Base-by-base conservation (phyloP, 2,888 invertebrate species). In the Polydrusus pterygomalis region DNA sequence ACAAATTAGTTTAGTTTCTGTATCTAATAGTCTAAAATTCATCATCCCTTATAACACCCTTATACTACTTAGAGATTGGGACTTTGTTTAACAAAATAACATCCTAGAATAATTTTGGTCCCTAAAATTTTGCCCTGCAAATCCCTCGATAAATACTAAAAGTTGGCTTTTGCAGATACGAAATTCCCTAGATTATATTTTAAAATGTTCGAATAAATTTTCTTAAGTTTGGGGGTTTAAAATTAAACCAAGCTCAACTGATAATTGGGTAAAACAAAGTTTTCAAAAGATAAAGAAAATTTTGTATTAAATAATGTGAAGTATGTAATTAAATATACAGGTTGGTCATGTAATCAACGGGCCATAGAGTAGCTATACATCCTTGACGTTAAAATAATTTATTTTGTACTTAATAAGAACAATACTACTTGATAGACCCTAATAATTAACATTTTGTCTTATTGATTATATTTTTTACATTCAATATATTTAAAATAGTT, bases 191-290 rank as follows among this genome's bases (percentile, higher is more conserved):
- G 54, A 54, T 54, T 54, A 54, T 54, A 54, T 54, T 54, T 54
- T 54, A 54, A 54, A 54, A 54, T n/a, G 54, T 54, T 25, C 54
- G 54, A 54, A 54, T 54, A 54, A 54, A 54, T 54, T 54, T 54
- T 11, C 54, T 65, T 34, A 67, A 73, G 73, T 73, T 73, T 67
- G 34, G 43, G 67, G 67, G 67, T 73, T 64, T 72, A 65, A 72
- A 72, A 65, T 56, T 45, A 64, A 70, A 47, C 51, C 63, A 63
- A 51, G n/a, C 62, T 62, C n/a, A 63, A 47, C 63, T 64, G 71
- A 72, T 72, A 72, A 72, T 72, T 72, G 30, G 54, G 54, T 54
- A 51, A 13, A 51, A 51, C 13, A 25, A 20, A 11, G 51, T 51
- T 51, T 51, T 6, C 15, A 11, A 47, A 25, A 25, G 51, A 51